phyloP scores from a whole-genome alignment of 2,888 invertebrate species.

The Diadegma fenestrale region DNA sequence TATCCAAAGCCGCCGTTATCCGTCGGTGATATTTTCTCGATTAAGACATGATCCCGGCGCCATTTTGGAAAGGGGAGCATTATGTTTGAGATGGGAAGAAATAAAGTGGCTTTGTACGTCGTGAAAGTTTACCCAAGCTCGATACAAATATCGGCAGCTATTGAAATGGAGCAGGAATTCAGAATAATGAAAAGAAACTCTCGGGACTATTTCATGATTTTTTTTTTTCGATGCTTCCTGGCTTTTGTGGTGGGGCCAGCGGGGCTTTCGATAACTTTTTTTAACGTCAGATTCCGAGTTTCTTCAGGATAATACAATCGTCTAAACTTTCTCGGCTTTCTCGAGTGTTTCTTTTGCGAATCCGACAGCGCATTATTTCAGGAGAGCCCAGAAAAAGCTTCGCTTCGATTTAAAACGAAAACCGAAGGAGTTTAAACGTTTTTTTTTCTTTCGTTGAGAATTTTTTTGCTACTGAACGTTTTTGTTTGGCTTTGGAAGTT shows the following conservation, averaged over 20 bases:
- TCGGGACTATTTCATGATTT: constrained; percentile 7
- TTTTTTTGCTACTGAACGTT: neutral
- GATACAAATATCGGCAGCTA: constrained; percentile 20
- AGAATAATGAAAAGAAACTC: constrained; percentile 28
- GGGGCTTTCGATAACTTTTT: neutral
- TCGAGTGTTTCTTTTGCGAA: neutral
- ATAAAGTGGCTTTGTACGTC: constrained; percentile 2
- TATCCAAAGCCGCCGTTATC: neutral
- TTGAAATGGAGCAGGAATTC: neutral
- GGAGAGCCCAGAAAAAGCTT: neutral
- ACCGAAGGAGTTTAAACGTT: neutral
- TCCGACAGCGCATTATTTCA: constrained; percentile 7
- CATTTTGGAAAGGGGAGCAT: constrained; percentile 4
- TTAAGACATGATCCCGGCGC: constrained; percentile 33
- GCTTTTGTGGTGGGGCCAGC: neutral
- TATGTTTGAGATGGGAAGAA: neutral
- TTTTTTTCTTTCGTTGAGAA: neutral
- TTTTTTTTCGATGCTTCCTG: constrained; percentile 16
- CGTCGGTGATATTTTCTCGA: constrained; percentile 40
- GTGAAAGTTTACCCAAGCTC: neutral
- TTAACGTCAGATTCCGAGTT: neutral
- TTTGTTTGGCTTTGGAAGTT: neutral
- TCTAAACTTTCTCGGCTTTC: neutral
- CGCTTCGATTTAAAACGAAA: neutral
- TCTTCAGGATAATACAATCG: neutral